A percentile compares a stretch with the other conserved stretches of the same genome.
These are phyloP conservation scores for Podabrus alpinus DNA, from an alignment of 2,888 invertebrate genomes.

Conservation along the genomic window DNA sequence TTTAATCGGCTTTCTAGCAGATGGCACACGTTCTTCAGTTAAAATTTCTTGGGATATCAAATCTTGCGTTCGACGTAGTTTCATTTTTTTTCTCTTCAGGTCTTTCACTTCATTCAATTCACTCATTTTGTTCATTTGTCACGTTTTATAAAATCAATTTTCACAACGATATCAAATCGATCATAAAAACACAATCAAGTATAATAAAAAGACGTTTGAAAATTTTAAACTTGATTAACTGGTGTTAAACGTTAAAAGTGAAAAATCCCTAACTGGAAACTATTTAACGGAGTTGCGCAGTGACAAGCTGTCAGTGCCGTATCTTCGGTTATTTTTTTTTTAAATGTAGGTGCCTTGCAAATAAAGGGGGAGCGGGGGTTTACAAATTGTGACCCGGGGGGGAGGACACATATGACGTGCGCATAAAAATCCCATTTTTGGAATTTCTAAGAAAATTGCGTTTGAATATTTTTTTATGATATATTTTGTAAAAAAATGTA, in stretches of 20 bases:
- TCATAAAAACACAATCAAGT: no score
- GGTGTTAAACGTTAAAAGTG: neutral
- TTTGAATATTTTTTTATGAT: no score
- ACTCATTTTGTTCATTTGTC: neutral
- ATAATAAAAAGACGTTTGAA: neutral
- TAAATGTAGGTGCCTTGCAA: no score
- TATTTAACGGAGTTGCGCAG: neutral
- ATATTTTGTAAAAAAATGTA: no score
- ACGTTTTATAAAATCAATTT: neutral
- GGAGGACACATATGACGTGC: no score
- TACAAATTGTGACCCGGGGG: no score
- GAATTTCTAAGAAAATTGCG: no score
- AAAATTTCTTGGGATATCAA: neutral
- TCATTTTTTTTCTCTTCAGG: neutral
- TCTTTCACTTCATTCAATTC: neutral
- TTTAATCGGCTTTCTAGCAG: neutral
- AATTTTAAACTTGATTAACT: neutral
- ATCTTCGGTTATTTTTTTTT: no score
- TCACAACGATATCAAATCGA: no score
- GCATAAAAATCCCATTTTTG: no score
- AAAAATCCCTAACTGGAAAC: neutral
- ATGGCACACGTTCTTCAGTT: neutral
- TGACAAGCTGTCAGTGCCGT: no score
- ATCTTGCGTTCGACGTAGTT: neutral
- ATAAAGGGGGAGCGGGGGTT: no score